Conservation (phyloP, 2,888 invertebrate species). For the Phytoseiulus persimilis region DNA sequence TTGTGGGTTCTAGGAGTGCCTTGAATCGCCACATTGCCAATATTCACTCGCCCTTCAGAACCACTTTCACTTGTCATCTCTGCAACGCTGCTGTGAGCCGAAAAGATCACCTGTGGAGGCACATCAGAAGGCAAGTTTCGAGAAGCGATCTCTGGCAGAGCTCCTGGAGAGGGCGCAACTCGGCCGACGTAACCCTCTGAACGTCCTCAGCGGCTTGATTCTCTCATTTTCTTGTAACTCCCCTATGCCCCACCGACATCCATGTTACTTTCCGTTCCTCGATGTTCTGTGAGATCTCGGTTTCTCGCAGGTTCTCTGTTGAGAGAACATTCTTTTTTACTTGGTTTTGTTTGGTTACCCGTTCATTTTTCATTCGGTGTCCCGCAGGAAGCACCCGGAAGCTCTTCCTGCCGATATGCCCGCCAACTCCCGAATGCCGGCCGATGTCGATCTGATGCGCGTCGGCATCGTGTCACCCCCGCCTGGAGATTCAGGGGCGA, state of each 20-base stretch:
- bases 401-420: slow-evolving; percentile 31
- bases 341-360: background rate
- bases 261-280: no score
- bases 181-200: no score
- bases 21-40: slow-evolving; percentile 39
- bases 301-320: no score
- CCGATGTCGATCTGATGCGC: slow-evolving; percentile 29
- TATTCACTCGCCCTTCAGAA: slow-evolving; percentile 37
- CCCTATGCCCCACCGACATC: no score
- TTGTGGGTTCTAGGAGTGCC: slow-evolving; percentile 35
- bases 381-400: slow-evolving; percentile 28
- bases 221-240: no score
- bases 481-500: background rate
- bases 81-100: slow-evolving; percentile 39
- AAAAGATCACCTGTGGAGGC: slow-evolving; percentile 40
- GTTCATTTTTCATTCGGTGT: background rate
- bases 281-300: no score
- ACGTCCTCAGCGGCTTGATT: no score
- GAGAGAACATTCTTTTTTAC: background rate
- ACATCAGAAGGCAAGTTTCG: slow-evolving; percentile 38
- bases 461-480: slow-evolving; percentile 7
- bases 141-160: background rate
- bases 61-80: slow-evolving; percentile 29
- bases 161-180: no score
- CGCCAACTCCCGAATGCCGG: background rate